Evolutionary conservation across 2,113 vertebrate species (phyloP).

Genomic region (Pseudonaja textilis): DNA sequence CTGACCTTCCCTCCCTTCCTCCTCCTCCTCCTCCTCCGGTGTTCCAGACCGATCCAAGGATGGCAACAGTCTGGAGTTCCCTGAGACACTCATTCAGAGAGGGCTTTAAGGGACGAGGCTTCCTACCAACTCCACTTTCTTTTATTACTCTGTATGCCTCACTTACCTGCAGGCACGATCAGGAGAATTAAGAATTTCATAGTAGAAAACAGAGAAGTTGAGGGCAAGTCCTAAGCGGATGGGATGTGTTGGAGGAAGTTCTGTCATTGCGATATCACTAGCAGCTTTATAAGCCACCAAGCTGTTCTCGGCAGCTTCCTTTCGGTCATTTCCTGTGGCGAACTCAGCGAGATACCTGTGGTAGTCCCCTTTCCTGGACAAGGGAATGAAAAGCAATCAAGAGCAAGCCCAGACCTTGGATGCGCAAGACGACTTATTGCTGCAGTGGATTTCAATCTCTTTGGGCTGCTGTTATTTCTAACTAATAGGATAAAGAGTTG

Average conservation of each 20-base stretch:
- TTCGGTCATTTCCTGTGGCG: slow-evolving; percentile 95
- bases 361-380: slow-evolving; percentile 95
- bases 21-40: background rate
- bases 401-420: background rate
- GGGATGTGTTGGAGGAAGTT: slow-evolving; percentile 95
- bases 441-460: background rate
- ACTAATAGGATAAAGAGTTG: background rate
- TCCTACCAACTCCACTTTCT: background rate
- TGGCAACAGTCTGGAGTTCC: background rate
- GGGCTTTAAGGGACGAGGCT: background rate
- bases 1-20: background rate
- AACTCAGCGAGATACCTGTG: slow-evolving; percentile 99
- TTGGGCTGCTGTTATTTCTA: background rate
- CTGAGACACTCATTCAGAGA: background rate
- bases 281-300: slow-evolving; percentile 97
- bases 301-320: slow-evolving; percentile 98
- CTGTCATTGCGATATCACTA: slow-evolving; percentile 94
- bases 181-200: slow-evolving; percentile 99
- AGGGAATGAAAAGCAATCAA: background rate
- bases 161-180: slow-evolving; percentile 97
- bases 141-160: background rate
- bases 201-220: slow-evolving; percentile 99
- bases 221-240: slow-evolving; percentile 97
- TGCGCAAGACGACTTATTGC: background rate
- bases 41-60: background rate